Percentiles rank a stretch among this genome's conserved stretches.
Evolutionary conservation across 2,113 vertebrate genomes (phyloP).

Genomic region (Canis aureus): DNA sequence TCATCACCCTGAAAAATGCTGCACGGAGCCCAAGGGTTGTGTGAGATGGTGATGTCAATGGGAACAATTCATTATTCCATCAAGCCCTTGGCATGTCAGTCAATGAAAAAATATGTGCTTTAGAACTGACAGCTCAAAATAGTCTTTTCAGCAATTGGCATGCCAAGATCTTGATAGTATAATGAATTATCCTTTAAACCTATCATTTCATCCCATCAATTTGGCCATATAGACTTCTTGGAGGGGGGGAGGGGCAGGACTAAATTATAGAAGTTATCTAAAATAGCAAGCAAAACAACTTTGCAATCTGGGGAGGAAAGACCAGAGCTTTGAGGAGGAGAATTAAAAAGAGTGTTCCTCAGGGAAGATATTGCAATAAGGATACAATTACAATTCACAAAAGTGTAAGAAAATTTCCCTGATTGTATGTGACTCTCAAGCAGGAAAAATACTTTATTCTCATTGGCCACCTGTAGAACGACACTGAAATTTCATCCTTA

Average conservation of each 20-base stretch:
- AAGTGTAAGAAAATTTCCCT: neutral
- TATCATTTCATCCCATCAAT: constrained; percentile 83
- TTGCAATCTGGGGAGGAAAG: neutral
- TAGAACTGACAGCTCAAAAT: constrained; percentile 81
- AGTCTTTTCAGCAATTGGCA: constrained; percentile 83
- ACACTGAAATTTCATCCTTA: neutral
- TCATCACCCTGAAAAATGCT: constrained; percentile 50
- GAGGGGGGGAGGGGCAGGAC: neutral
- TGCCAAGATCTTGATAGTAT: constrained; percentile 73
- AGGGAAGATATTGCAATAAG: neutral
- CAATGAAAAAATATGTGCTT: constrained; percentile 73
- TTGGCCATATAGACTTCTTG: constrained; percentile 68
- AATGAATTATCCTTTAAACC: constrained; percentile 84
- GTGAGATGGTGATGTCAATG: constrained; percentile 48
- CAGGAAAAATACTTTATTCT: neutral
- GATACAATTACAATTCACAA: neutral
- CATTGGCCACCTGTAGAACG: neutral
- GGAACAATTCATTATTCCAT: constrained; percentile 78
- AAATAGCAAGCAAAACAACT: constrained; percentile 58
- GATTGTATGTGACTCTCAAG: neutral
- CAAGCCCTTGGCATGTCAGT: constrained; percentile 63
- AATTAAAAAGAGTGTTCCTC: neutral
- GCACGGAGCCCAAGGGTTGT: neutral
- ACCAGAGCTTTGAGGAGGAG: neutral
- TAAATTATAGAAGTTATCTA: constrained; percentile 55